Percentiles rank a stretch among this genome's conserved stretches.
phyloP scores from a whole-genome alignment of 2,888 invertebrate genomes.

The Venusia cambrica region DNA sequence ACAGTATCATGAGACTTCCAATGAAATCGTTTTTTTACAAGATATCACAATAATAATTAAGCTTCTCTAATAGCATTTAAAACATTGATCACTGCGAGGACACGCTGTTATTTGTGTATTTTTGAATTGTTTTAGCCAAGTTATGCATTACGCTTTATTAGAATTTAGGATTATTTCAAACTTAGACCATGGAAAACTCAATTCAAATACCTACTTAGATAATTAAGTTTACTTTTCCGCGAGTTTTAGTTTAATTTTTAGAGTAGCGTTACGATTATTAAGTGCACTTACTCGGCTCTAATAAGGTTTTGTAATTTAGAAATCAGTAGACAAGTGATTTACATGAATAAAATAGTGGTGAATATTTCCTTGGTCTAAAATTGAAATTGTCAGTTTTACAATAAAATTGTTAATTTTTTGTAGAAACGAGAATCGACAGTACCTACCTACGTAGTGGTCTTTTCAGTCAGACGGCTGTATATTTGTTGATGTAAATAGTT shows the following conservation, averaged over 20 bases:
- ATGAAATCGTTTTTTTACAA: conserved; percentile 51
- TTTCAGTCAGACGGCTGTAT: conserved; percentile 46
- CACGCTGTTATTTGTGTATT: conserved; percentile 31
- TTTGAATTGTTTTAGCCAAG: conserved; percentile 27
- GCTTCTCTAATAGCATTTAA: conserved; percentile 32
- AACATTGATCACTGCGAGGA: conserved; percentile 25
- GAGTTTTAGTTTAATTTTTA: no score
- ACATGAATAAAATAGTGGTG: no score
- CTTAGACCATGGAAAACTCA: conserved; percentile 24
- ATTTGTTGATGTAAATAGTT: conserved; percentile 65
- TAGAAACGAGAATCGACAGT: conserved; percentile 41
- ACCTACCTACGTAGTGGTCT: conserved; percentile 33
- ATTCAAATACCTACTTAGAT: conserved; percentile 5
- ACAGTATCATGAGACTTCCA: conserved; percentile 57
- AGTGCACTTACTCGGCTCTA: no score
- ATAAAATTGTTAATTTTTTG: conserved; percentile 36
- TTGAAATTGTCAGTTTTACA: conserved; percentile 25
- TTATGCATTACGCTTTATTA: conserved; percentile 42
- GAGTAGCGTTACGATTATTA: no score
- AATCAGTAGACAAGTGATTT: no score
- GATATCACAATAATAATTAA: conserved; percentile 47
- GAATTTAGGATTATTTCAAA: conserved; percentile 30
- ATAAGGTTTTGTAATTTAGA: no score
- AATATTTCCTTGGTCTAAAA: conserved; percentile 33
- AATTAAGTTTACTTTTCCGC: conserved; percentile 3